These are phyloP conservation scores for Hiodon alosoides DNA, from an alignment of 2,113 vertebrate species.

Conservation along the genomic window DNA sequence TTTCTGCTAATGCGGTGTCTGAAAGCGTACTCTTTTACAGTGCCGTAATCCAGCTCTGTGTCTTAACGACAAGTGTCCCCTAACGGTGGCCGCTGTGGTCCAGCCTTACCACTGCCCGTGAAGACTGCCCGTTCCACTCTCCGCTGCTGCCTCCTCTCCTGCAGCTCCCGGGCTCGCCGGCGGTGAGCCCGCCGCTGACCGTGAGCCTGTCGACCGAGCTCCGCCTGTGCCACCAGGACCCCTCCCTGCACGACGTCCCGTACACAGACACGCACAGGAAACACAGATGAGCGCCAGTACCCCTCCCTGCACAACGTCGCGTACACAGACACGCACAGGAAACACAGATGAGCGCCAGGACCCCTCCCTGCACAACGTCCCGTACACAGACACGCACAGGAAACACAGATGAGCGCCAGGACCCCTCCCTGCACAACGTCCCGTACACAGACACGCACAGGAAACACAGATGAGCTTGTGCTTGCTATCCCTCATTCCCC, in stretches of 20 bases:
- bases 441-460: neutral
- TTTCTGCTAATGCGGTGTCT: neutral
- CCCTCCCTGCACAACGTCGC: neutral
- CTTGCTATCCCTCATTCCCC: too few relatives aligned
- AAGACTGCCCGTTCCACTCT: slow-evolving; percentile 30
- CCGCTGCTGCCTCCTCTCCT: slow-evolving; percentile 28
- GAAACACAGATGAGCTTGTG: too few relatives aligned
- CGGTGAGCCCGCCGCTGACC: slow-evolving; percentile 34
- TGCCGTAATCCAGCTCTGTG: neutral
- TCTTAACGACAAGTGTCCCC: too few relatives aligned
- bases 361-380: slow-evolving; percentile 28
- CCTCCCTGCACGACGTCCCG: slow-evolving; percentile 29
- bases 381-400: slow-evolving; percentile 1
- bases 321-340: neutral
- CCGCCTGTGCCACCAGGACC: slow-evolving; percentile 46
- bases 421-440: too few relatives aligned
- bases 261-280: neutral
- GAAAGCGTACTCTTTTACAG: neutral
- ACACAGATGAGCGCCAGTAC: too few relatives aligned
- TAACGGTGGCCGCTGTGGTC: neutral
- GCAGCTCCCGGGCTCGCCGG: slow-evolving; percentile 26
- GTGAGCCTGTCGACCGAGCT: slow-evolving; percentile 35
- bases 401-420: too few relatives aligned
- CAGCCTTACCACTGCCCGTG: slow-evolving; percentile 30
- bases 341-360: slow-evolving; percentile 28